Evolutionary conservation across 2,888 invertebrate genomes (phyloP).

Genomic region (Hesperia comma): DNA sequence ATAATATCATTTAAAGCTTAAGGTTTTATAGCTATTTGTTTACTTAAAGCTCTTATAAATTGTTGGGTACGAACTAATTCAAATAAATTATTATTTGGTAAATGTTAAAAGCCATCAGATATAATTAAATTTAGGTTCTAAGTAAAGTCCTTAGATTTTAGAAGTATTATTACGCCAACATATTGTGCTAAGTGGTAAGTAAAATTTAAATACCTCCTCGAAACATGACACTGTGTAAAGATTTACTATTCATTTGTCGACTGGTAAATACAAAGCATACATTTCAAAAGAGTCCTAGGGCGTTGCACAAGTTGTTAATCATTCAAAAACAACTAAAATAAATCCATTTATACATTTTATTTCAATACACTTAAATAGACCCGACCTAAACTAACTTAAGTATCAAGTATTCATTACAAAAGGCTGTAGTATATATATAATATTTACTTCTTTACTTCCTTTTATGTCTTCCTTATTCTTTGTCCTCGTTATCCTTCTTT

Average conservation of each 20-base stretch:
- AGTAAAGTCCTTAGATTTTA: neutral
- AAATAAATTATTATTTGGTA: neutral
- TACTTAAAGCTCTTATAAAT: too few species aligned
- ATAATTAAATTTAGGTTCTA: neutral
- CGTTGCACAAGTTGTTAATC: neutral
- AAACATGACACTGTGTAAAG: constrained; percentile 7
- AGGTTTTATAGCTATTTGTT: too few species aligned
- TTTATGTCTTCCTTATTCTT: too few species aligned
- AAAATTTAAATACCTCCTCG: constrained; percentile 1
- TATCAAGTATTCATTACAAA: neutral
- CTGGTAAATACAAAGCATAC: constrained; percentile 10
- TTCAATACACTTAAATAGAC: neutral
- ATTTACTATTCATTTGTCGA: constrained; percentile 13
- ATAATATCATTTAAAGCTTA: too few species aligned
- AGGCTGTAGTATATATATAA: too few species aligned
- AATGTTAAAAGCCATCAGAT: neutral
- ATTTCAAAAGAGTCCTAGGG: neutral
- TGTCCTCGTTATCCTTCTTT: too few species aligned
- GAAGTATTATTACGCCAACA: neutral
- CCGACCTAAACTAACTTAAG: neutral
- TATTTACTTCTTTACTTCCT: too few species aligned
- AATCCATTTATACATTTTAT: neutral
- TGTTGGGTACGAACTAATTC: too few species aligned
- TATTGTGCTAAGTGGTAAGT: constrained; percentile 1
- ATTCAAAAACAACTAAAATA: neutral